These are phyloP conservation scores for Crypturellus tataupa DNA, from an alignment of 2,797 vertebrate genomes.

Conservation along the genomic window DNA sequence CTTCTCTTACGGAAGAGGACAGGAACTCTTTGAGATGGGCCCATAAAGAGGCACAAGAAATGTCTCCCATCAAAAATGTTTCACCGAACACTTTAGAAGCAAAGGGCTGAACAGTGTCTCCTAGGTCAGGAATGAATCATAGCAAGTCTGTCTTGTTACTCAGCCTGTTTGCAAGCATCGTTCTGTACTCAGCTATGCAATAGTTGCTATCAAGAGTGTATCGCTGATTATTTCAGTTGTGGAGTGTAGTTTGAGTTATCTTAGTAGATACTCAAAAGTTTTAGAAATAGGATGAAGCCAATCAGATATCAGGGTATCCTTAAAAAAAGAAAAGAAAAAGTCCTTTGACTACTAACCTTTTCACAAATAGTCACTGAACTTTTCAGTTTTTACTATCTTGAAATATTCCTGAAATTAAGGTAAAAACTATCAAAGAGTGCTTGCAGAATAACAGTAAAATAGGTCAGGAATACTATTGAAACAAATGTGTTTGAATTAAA, in stretches of 20 bases:
- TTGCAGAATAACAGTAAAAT: constrained; percentile 36
- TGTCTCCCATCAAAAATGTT: not conserved
- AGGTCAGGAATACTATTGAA: constrained; percentile 52
- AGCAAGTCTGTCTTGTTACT: not conserved
- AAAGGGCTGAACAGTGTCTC: not conserved
- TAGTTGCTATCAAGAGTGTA: not conserved
- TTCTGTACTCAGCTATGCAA: not conserved
- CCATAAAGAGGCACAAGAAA: not conserved
- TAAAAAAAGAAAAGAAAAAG: not conserved
- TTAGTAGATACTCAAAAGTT: not conserved
- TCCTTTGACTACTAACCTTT: not conserved
- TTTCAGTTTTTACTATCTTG: not conserved
- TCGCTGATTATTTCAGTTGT: not conserved
- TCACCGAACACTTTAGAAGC: not conserved
- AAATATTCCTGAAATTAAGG: not conserved
- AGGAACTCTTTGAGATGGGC: not conserved
- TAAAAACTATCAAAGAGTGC: not conserved
- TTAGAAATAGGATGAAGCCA: not conserved
- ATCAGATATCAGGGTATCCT: not conserved
- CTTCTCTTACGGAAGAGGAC: not conserved
- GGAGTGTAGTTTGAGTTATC: not conserved
- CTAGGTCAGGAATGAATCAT: not conserved
- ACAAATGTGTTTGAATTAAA: constrained; percentile 60
- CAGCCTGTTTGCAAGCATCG: not conserved
- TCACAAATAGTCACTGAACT: not conserved